Base-by-base conservation (phyloP, 2,888 invertebrate genomes). In the Phalera bucephala region DNA sequence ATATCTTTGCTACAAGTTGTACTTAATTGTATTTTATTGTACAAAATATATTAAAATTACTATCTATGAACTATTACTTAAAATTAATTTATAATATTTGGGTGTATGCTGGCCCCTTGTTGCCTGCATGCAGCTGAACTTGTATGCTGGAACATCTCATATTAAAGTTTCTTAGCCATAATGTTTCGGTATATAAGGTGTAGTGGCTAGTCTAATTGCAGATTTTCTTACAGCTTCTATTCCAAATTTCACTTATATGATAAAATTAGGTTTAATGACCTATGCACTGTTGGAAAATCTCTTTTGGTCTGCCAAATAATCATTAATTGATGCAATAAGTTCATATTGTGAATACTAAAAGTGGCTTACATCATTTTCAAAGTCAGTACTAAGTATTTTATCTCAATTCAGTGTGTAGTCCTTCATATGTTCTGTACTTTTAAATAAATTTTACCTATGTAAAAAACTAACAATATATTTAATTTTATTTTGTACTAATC, bases 1-100 rank as follows among this genome's bases (percentile, higher is more conserved):
- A 91, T 91, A 91, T 91, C 91, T 91, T 91, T 92, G 91, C 91
- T 91, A 92, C 91, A 91, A 92, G 91, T 92, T 92, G 92, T 92
- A 92, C 92, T 92, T 92, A 92, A 92, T 91, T 90, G 87, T 86
- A 91, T 91, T 92, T 91, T 90, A 92, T 91, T 91, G 92, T 93
- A 93, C 92, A 92, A 93, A 92, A 92, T 92, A 91, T 91, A 91
- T 91, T 91, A 91, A 86, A 80, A 86, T 83, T 87, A 89, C 82
- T 88, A 88, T 84, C 86, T 88, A 88, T 88, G 72, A 87, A 84
- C 83, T 84, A 84, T 77, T 82, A 81, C 84, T 86, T 84, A 86
- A 85, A 80, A 73, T 67, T 82, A 80, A 85, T 81, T 80, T 79
- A 83, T 80, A 36, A 82, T 80, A 86, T 83, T 84, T 86, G 87